Percentiles rank a stretch among this genome's conserved stretches.
phyloP scores from a whole-genome alignment of 2,113 vertebrate species.

The Hemichromis elongatus region DNA sequence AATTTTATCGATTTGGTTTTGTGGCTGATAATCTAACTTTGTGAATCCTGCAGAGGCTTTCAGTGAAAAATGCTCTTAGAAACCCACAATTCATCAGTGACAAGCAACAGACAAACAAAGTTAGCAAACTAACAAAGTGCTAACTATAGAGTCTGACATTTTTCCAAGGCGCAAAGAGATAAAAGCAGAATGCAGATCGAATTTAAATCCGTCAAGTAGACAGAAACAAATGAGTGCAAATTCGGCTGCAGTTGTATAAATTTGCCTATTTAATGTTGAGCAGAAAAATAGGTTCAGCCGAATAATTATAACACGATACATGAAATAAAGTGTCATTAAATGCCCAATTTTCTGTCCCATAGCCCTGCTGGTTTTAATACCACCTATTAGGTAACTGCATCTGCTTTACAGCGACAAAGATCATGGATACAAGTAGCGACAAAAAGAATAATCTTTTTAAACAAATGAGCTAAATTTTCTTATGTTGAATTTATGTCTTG shows the following conservation, averaged over 20 bases:
- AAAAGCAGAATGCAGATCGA: background rate
- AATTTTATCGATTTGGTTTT: background rate
- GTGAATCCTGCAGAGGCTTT: background rate
- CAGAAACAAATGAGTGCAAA: background rate
- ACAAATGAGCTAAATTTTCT: constrained; percentile 51
- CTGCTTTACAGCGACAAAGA: background rate
- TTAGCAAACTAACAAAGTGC: background rate
- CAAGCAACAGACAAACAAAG: background rate
- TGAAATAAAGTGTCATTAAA: background rate
- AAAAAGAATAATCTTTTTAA: constrained; percentile 31
- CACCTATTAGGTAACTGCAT: background rate
- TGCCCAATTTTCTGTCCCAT: background rate
- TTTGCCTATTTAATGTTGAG: background rate
- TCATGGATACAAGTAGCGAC: background rate
- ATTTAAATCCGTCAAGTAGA: background rate
- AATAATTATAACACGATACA: background rate
- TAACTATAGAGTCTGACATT: background rate
- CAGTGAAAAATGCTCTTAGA: background rate
- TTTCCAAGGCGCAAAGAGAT: background rate
- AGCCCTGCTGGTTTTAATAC: background rate
- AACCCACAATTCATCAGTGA: background rate
- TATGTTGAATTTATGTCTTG: constrained; percentile 59
- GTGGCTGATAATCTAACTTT: background rate
- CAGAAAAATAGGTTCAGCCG: background rate
- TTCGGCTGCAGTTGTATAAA: background rate